Evolutionary conservation across 1,140 invertebrate genomes (phyloP), one percentile per base, ranked within the genome.

Genomic region (Steinernema khuongi): DNA sequence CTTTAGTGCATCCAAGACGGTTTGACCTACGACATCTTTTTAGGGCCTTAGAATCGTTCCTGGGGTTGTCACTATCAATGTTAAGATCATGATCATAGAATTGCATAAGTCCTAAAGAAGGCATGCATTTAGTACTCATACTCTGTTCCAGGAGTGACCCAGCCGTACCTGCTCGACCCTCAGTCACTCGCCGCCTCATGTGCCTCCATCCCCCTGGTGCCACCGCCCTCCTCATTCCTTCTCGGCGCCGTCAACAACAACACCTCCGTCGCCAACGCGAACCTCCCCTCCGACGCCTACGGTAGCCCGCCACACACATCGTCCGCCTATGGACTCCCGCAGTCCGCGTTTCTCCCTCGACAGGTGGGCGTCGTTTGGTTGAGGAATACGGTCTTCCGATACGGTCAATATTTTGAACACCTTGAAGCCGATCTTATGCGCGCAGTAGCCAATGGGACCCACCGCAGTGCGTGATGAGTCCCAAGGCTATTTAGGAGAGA

Each of bases 111-210:
- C n/a, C n/a, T n/a, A n/a, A n/a, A n/a, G n/a, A n/a, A n/a, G n/a
- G n/a, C n/a, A 41, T 7, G 7, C 36, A 41, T 11, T 41, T 41
- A 41, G 7, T 41, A n/a, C n/a, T 41, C 36, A 41, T 22, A 4
- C 50, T 60, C 50, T 60, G 11, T 60, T 60, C n/a, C 50, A 60
- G 50, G 50, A 7, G 22, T 60, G 14, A 60, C 50, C 50, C 50
- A 60, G 50, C 26, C 50, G 14, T 60, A 60, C 50, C 50, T 60
- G 7, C 50, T 60, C 50, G 50, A 60, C 50, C 50, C 11, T 2
- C 50, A 60, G 50, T 60, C 50, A 11, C 50, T 60, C 50, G 50
- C 14, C 11, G 14, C 50, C 7, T 60, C 50, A 4, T 60, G 50
- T 22, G 50, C 11, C 7, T 60, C 36, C 7, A 7, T 41, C n/a